These are phyloP conservation scores for Aegithalos caudatus DNA, from an alignment of 2,113 vertebrate genomes.

Conservation along the genomic window DNA sequence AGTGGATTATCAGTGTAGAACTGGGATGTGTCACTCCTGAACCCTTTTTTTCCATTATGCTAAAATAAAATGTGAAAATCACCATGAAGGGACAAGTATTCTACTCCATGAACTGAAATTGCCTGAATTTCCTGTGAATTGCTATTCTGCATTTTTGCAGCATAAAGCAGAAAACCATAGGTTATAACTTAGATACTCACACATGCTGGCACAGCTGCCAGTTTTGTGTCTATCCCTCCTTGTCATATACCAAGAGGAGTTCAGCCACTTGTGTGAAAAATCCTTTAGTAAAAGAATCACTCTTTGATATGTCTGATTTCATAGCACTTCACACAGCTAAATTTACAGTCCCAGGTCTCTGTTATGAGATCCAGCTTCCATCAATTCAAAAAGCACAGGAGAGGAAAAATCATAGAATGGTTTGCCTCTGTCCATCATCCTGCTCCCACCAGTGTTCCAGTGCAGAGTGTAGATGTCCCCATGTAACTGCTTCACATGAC, in stretches of 20 bases:
- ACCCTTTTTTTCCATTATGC: background rate
- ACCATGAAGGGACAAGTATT: background rate
- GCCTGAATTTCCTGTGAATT: background rate
- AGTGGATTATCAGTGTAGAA: background rate
- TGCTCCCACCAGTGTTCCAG: background rate
- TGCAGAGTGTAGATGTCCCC: background rate
- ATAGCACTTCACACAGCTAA: background rate
- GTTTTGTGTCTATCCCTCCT: background rate
- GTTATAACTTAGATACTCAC: background rate
- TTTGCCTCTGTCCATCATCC: background rate
- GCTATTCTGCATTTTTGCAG: background rate
- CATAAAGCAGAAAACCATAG: background rate
- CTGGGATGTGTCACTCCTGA: background rate
- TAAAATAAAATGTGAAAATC: background rate
- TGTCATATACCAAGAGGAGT: background rate
- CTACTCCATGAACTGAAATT: background rate
- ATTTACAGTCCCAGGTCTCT: background rate
- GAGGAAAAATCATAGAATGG: background rate
- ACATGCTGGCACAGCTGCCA: background rate
- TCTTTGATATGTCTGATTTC: background rate
- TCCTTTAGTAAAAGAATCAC: background rate
- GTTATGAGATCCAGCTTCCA: background rate
- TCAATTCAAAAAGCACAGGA: background rate
- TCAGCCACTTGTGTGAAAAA: background rate
- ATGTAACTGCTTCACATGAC: accelerated